Evolutionary conservation across 2,888 invertebrate species (phyloP).

Genomic region (Seira sanloemensis): DNA sequence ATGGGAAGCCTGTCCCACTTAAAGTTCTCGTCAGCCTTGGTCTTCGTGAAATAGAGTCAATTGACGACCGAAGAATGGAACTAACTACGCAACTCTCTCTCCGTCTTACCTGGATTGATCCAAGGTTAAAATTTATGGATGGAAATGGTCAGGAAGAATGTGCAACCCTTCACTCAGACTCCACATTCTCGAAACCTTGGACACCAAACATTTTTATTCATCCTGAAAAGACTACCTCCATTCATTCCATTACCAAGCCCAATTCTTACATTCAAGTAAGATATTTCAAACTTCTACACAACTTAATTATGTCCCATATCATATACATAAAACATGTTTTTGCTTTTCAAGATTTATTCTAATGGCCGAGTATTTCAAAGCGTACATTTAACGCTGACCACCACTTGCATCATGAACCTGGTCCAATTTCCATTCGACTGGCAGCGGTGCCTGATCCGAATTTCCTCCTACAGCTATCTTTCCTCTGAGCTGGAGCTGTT

Average conservation of each 20-base stretch:
- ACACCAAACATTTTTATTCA: constrained; percentile 12
- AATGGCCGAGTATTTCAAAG: constrained; percentile 29
- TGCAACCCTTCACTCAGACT: no score
- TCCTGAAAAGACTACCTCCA: not conserved
- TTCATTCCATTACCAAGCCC: not conserved
- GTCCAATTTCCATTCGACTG: constrained; percentile 28
- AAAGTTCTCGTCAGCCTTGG: not conserved
- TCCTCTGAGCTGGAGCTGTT: not conserved
- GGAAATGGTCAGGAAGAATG: not conserved
- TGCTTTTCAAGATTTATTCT: constrained; percentile 5
- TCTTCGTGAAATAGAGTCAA: not conserved
- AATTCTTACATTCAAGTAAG: no score
- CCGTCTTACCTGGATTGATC: constrained; percentile 18
- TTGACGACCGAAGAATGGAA: constrained; percentile 24
- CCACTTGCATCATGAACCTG: constrained; percentile 32
- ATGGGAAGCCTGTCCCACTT: not conserved
- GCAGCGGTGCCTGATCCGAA: constrained; percentile 29
- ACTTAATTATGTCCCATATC: no score
- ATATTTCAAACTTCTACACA: no score
- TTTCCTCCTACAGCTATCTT: constrained; percentile 9
- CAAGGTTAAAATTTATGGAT: not conserved
- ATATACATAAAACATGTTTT: no score
- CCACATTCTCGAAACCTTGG: constrained; percentile 14
- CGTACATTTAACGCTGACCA: constrained; percentile 10
- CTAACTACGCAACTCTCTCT: not conserved